Base-by-base conservation (phyloP, 2,888 invertebrate species). In the Leptarthrus brevirostris region DNA sequence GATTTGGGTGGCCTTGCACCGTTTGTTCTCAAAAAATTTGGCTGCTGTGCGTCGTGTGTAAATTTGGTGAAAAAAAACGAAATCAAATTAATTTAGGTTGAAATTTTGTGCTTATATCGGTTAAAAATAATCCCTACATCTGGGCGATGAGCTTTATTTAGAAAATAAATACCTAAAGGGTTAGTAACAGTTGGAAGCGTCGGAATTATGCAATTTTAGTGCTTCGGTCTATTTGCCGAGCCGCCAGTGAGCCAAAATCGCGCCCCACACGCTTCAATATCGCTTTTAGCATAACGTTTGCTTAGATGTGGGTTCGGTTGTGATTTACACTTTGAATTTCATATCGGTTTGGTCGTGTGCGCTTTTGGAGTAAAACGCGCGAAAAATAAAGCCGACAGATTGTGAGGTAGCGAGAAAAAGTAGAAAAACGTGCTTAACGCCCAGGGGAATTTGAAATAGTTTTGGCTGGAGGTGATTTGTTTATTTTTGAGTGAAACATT, bases 61-160 rank as follows among this genome's bases (percentile, higher is more conserved):
- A 40, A 1, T 40, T 40, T 40, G 8, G 40, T 30, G 40, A 40
- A 40, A 40, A 40, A 40, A 40, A 12, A 40, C 12, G 0, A n/a
- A 40, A 40, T 6, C 40, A 2, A 12, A 40, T 40, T n/a, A 12
- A 12, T 3, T 6, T 1, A 40, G 8, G 4, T 30, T 8, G 30
- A 40, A 40, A 12, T 20, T 58, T 22, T 47, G 44, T 47, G 44
- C 64, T 18, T 44, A 44, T 36, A 36, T 64, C 12, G 44, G 12
- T 14, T 64, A 64, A 64, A 64, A 64, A 64, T 64, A 64, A 44
- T 64, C 64, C 64, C 58, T 58, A 20, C 24, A 5, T 44, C 44
- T 24, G 47, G 16, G 26, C 1, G 56, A 36, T 12, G 34, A 5
- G 26, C 22, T 40, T 8, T 44, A 47, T 64, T 64, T 40, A 44